Evolutionary conservation across 2,888 invertebrate species (phyloP), one percentile per base, ranked within the genome.

Genomic region (Acanthococcus lagerstroemiae): DNA sequence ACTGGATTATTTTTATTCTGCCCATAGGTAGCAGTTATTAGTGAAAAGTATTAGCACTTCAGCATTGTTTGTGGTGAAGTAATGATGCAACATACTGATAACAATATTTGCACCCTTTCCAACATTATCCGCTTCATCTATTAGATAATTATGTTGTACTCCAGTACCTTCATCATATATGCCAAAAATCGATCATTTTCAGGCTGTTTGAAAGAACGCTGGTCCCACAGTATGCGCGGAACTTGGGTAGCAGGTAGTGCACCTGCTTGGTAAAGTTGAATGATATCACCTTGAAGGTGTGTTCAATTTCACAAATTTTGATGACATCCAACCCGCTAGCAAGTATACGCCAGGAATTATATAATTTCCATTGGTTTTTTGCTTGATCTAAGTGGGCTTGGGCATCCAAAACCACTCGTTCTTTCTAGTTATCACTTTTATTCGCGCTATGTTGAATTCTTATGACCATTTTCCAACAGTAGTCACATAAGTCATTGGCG

Each of bases 21-120:
- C 5, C 26, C 27, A n/a, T n/a, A n/a, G n/a, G 19, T 7, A 44
- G 27, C 27, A 48, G 30, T 61, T 61, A 25, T 61, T 50, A 21
- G 50, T 26, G 19, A 50, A 61, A 15, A 61, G 9, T n/a, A 61
- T 27, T 27, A 52, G n/a, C 12, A 37, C 37, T n/a, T 37, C 37
- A 37, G 12, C 12, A 37, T 37, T 37, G n/a, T 37, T 37, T 37
- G n/a, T n/a, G 12, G 2, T 4, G 17, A 61, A 30, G 19, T 61
- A 50, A 30, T 61, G n/a, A 50, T 61, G 6, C 17, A 60, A 22
- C 50, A 61, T 61, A n/a, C 27, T 27, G 15, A 50, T 21, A 1
- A 61, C 61, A 4, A 7, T 24, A 22, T 61, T 61, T 7, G 61
- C 24, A 15, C 61, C 61, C 26, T 61, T 61, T 7, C 61, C 61